Evolutionary conservation across 1,140 invertebrate species (phyloP).

Genomic region (honey bee (Apis mellifera)): Amel_HAv3.1 CM009932.2:15065001-15065500

Average conservation of each 20-base stretch:
- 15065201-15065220: neutral
- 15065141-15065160: neutral
- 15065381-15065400: no score
- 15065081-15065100: neutral
- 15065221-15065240: no score
- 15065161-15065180: neutral
- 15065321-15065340: neutral
- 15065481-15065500: neutral
- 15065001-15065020: neutral
- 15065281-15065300: neutral
- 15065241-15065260: neutral
- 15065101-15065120: constrained; percentile 8
- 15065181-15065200: no score
- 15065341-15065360: neutral
- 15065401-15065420: no score
- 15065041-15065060: neutral
- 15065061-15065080: no score
- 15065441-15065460: no score
- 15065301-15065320: constrained; percentile 22
- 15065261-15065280: neutral
- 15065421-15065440: no score
- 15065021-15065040: neutral
- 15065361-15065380: neutral
- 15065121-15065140: constrained; percentile 11
- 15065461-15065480: no score